Evolutionary conservation across 2,797 vertebrate species (phyloP), one percentile per base, ranked within the genome.

Genomic region (Stomatorhinus walkeri): DNA sequence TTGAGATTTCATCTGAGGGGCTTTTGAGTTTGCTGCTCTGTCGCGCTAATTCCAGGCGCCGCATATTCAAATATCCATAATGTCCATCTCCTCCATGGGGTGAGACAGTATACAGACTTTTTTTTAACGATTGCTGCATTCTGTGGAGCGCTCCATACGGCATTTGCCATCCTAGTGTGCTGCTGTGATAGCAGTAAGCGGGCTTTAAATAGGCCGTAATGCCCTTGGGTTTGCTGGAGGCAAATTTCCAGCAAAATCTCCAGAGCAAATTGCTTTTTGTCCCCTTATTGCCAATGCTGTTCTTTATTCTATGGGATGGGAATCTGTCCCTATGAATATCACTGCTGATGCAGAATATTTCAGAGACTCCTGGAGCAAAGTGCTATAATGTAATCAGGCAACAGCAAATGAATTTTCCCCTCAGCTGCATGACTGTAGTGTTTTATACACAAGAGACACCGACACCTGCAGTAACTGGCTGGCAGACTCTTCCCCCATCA

Each of bases 391-490:
- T 92, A 92, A 92, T 92, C 89, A 87, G 90, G 87, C 90, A 87
- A 89, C 94, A 92, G 93, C 91, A 91, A 90, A 91, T 94, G 93
- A 89, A 92, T 93, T 94, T 94, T 95, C 93, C 92, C 91, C 93
- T 93, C 93, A 90, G 90, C 90, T 93, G 92, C 91, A 92, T 93
- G 88, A 89, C 76, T 92, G 90, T 92, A 90, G 90, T 90, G 87
- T 90, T 93, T 85, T 22, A 49, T 89, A 90, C 91, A 91, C 91
- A 88, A 32, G 87, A 87, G 85, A 36, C 51, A 14, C 1, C 4
- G 1, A 89, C 48, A 91, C 90, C 87, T 43, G 16, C 36, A 61
- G 43, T 14, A 10, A 10, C 54, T 61, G 54, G 1, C 51, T 40
- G 19, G 52, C 16, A 36, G 19, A 48, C 43, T 16, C 81, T 24